phyloP scores from a whole-genome alignment of 2,113 vertebrate genomes.

The Tragelaphus strepsiceros region DNA sequence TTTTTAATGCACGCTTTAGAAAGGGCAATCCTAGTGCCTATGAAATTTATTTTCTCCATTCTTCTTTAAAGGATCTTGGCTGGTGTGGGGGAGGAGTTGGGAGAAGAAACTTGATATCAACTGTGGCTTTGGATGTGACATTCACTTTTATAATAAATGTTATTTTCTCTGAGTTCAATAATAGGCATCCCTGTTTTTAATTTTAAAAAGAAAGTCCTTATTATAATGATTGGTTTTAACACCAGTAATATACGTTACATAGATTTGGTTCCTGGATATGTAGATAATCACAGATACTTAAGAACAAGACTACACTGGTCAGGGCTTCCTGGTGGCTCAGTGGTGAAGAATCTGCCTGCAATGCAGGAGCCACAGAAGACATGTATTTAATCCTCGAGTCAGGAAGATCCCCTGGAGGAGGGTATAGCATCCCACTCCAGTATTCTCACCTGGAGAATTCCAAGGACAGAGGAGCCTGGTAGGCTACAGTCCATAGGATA shows the following conservation, averaged over 20 bases:
- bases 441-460: not conserved
- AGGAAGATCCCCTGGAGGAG: not conserved
- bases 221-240: constrained; percentile 1
- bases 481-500: not conserved
- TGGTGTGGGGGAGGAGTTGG: not conserved
- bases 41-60: not conserved
- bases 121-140: not conserved
- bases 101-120: not conserved
- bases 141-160: constrained; percentile 8
- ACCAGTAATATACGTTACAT: not conserved
- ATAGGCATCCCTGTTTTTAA: not conserved
- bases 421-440: not conserved
- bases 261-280: not conserved
- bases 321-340: not conserved
- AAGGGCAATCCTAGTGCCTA: not conserved
- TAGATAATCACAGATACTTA: constrained; percentile 29
- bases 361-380: not conserved
- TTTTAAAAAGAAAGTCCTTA: not conserved
- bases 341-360: not conserved
- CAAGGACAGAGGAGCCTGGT: not conserved
- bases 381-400: not conserved
- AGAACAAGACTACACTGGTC: not conserved
- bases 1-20: not conserved
- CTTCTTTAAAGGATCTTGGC: not conserved
- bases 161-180: not conserved